Base-by-base conservation (phyloP, 2,113 vertebrate genomes). In the Amia ocellicauda region DNA sequence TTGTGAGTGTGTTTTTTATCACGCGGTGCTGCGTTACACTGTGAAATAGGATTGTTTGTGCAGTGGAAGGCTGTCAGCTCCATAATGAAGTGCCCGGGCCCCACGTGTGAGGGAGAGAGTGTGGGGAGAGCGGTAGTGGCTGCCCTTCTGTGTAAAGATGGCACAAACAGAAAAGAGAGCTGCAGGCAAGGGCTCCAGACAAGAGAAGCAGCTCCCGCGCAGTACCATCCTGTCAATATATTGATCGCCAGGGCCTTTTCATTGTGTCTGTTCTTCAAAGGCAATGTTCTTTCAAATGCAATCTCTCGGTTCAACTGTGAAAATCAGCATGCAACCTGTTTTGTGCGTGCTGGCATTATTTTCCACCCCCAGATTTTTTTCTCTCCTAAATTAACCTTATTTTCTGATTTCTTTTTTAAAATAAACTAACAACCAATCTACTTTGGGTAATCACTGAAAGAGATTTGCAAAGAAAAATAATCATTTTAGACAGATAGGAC, bases 151-250 rank as follows among this genome's bases (percentile, higher is more conserved):
- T 59, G 27, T 29, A 42, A 58, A 49, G 57, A 17, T 51, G 58
- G 4, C 26, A 36, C 26, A 45, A 19, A 31, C 47, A 23, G 19
- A 67, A n/a, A n/a, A 69, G 66, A 42, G 26, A 47, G 71, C 73
- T 71, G 76, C 75, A 69, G 75, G 70, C 49, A 71, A 74, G 70
- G 72, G 61, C 70, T 69, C 67, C 60, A 70, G 58, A 71, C 62
- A 70, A 76, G 58, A 70, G 73, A 63, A 66, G 45, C 60, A 45
- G 41, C 58, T 75, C 27, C 47, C 50, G 36, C 42, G 13, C 57
- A 49, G 26, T 63, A 24, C 49, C 36, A n/a, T 58, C 19, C 50
- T n/a, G 49, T 70, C 68, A 19, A 74, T 69, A 67, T 69, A 74
- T 70, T 42, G 72, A 77, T 72, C 55, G 23, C 20, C 28, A 52